phyloP scores from a whole-genome alignment of 2,888 invertebrate genomes.

The Strigamia crassipes region DNA sequence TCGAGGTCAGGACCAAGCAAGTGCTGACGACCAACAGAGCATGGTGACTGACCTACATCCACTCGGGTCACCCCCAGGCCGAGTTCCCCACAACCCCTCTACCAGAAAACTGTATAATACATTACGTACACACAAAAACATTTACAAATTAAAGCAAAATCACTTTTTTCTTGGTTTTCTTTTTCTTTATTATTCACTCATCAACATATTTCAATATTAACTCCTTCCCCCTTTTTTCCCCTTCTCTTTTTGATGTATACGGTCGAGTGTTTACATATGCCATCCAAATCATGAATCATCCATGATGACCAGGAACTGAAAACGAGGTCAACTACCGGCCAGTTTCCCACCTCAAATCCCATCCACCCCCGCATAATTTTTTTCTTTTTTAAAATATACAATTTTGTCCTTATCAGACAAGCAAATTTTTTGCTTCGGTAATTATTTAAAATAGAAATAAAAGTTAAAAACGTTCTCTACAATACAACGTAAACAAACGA shows the following conservation, averaged over 20 bases:
- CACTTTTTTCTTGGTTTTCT: neutral
- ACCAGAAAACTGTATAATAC: neutral
- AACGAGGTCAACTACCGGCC: slow-evolving; percentile 38
- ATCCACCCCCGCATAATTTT: neutral
- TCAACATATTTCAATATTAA: neutral
- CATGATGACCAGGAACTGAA: slow-evolving; percentile 42
- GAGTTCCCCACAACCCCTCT: slow-evolving; percentile 40
- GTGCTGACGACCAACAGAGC: slow-evolving; percentile 19
- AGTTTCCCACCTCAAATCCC: slow-evolving; percentile 33
- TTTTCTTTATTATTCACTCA: neutral
- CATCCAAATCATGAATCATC: slow-evolving; percentile 19
- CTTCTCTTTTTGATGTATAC: neutral
- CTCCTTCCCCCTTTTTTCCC: neutral
- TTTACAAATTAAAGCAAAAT: neutral
- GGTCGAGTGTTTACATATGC: slow-evolving; percentile 12
- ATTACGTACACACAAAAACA: neutral
- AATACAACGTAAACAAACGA: neutral
- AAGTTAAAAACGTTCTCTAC: neutral
- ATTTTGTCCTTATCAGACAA: slow-evolving; percentile 1
- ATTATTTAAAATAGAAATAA: neutral
- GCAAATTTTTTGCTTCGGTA: neutral
- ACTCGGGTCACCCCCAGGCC: slow-evolving; percentile 38
- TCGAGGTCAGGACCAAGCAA: slow-evolving; percentile 35
- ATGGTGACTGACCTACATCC: slow-evolving; percentile 32
- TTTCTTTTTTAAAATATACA: neutral